These are phyloP conservation scores for Strix aluco DNA, from an alignment of 2,113 vertebrate genomes.

Conservation along the genomic window DNA sequence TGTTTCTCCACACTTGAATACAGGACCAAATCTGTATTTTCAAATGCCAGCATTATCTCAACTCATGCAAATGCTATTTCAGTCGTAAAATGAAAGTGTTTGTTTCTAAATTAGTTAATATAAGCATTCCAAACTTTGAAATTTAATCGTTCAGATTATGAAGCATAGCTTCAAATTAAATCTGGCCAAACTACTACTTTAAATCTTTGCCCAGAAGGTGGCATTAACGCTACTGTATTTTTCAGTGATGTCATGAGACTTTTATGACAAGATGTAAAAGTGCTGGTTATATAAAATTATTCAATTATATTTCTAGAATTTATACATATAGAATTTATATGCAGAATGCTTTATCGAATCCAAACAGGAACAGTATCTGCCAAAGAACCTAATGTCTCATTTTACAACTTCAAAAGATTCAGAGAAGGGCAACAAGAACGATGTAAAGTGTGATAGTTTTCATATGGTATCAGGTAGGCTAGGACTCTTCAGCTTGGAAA, in stretches of 20 bases:
- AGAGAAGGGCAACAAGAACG: background rate
- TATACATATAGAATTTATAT: background rate
- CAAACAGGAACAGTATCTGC: background rate
- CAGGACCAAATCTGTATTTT: background rate
- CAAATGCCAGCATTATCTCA: background rate
- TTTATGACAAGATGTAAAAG: background rate
- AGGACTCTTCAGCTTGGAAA: background rate
- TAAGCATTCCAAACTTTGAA: background rate
- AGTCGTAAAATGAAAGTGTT: background rate
- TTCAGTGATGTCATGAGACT: background rate
- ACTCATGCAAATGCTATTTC: background rate
- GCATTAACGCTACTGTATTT: constrained; percentile 34
- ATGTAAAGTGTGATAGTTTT: background rate
- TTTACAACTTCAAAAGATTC: background rate
- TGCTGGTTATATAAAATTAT: background rate
- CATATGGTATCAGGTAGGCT: background rate
- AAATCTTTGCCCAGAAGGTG: constrained; percentile 56
- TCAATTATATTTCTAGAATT: background rate
- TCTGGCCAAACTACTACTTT: background rate
- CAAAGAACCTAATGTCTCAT: background rate
- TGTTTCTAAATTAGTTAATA: background rate
- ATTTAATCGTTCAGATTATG: background rate
- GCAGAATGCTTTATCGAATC: background rate
- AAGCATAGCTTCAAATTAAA: background rate
- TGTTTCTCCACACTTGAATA: background rate